Conservation (phyloP, 1,140 invertebrate species). For the Anagrus nilaparvatae region DNA sequence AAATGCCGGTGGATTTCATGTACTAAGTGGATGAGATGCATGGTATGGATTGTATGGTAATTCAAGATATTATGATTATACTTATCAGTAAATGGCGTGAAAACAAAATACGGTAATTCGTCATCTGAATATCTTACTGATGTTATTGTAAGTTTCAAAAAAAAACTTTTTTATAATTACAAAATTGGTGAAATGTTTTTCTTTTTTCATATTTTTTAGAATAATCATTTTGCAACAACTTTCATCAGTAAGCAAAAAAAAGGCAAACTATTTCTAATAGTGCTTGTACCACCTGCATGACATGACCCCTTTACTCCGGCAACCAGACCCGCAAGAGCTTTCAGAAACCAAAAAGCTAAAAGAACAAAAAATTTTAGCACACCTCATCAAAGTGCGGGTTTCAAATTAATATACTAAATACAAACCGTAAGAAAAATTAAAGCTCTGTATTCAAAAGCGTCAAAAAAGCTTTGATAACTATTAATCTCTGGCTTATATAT, state of each 20-base stretch:
- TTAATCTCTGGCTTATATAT: no score
- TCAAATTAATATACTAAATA: no score
- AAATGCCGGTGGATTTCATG: slow-evolving; percentile 47
- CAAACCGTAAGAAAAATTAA: no score
- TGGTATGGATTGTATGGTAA: slow-evolving; percentile 76
- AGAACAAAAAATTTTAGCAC: slow-evolving; percentile 67
- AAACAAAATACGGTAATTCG: slow-evolving; percentile 44
- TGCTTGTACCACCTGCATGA: slow-evolving; percentile 71
- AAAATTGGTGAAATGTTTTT: no score
- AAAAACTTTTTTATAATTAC: no score
- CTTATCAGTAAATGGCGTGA: slow-evolving; percentile 71
- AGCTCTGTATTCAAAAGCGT: no score
- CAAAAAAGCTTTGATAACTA: no score
- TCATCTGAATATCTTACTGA: slow-evolving; percentile 70
- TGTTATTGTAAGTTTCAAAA: slow-evolving; percentile 57
- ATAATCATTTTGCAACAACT: slow-evolving; percentile 46
- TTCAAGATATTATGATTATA: slow-evolving; percentile 81
- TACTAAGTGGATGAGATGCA: slow-evolving; percentile 73
- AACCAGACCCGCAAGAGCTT: slow-evolving; percentile 54
- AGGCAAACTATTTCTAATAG: slow-evolving; percentile 64
- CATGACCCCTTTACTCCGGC: slow-evolving; percentile 78
- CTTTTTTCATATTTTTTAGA: slow-evolving; percentile 19
- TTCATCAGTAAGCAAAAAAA: slow-evolving; percentile 43
- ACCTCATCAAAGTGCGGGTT: slow-evolving; percentile 33
- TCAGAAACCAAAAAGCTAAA: slow-evolving; percentile 48